These are phyloP conservation scores for Rhagonycha lutea DNA, from an alignment of 2,888 invertebrate genomes.

Conservation along the genomic window DNA sequence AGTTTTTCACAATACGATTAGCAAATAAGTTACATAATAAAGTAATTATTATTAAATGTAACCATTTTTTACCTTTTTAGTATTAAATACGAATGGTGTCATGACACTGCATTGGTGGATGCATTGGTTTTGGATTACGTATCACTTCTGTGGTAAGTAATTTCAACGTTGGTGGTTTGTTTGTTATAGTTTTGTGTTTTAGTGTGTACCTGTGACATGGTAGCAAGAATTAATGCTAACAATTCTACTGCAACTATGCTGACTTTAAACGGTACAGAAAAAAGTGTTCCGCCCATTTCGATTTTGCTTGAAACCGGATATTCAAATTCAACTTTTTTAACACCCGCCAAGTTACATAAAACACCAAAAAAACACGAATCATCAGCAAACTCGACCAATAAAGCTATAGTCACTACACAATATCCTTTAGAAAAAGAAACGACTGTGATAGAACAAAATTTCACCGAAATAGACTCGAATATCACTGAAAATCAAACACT, in stretches of 20 bases:
- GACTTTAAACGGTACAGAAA: constrained; percentile 30
- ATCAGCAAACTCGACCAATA: constrained; percentile 22
- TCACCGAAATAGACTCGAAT: constrained; percentile 37
- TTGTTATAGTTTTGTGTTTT: constrained; percentile 12
- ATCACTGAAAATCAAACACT: constrained; percentile 40
- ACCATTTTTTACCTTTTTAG: constrained; percentile 15
- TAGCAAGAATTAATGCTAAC: constrained; percentile 20
- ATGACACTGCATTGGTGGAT: constrained; percentile 88
- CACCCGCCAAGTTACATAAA: constrained; percentile 18
- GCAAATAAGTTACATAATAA: constrained; percentile 17
- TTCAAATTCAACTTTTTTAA: constrained; percentile 7
- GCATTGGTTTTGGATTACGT: constrained; percentile 87
- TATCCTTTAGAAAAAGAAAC: constrained; percentile 39
- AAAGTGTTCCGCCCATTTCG: constrained; percentile 41
- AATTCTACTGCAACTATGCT: constrained; percentile 1
- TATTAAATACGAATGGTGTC: constrained; percentile 57
- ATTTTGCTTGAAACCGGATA: constrained; percentile 5
- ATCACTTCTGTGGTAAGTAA: constrained; percentile 24
- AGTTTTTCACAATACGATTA: background rate
- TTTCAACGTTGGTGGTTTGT: background rate
- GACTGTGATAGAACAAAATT: constrained; percentile 51
- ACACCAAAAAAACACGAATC: constrained; percentile 21
- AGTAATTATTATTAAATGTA: constrained; percentile 10
- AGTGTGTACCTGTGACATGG: constrained; percentile 37
- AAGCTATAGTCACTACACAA: constrained; percentile 27